Conservation (phyloP, 2,113 vertebrate genomes). For the Trematomus loennbergii region DNA sequence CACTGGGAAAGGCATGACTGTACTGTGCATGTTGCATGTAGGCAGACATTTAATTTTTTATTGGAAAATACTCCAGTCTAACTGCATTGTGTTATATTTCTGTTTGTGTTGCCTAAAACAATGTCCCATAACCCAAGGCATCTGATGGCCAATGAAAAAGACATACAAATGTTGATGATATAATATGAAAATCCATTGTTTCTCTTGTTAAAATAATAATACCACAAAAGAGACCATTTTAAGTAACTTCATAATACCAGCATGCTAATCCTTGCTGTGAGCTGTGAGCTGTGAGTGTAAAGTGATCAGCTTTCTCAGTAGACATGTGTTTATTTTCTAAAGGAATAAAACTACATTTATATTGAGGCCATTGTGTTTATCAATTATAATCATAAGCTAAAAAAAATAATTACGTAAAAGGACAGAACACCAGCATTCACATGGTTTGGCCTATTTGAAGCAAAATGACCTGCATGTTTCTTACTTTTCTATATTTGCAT, state of each 20-base stretch:
- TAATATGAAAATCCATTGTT: background rate
- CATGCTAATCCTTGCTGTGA: background rate
- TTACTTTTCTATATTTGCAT: too few relatives aligned
- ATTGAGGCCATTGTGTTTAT: background rate
- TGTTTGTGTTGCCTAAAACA: too few relatives aligned
- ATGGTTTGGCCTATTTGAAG: too few relatives aligned
- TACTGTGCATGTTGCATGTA: too few relatives aligned
- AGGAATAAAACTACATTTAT: background rate
- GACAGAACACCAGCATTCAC: background rate
- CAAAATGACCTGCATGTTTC: too few relatives aligned
- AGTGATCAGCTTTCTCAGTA: background rate
- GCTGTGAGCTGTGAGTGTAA: background rate
- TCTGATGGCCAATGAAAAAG: background rate
- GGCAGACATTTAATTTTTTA: too few relatives aligned
- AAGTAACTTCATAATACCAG: background rate
- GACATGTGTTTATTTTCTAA: background rate
- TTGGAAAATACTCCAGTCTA: background rate
- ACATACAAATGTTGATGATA: background rate
- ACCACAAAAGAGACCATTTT: background rate
- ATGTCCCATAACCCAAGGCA: constrained; percentile 1
- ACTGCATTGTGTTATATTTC: too few relatives aligned
- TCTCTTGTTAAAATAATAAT: background rate
- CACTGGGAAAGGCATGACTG: background rate
- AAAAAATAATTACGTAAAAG: background rate
- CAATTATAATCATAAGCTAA: background rate